A percentile compares a stretch with the other conserved stretches of the same genome.
phyloP scores from a whole-genome alignment of 2,888 invertebrate genomes.

The Aleiodes testaceus region DNA sequence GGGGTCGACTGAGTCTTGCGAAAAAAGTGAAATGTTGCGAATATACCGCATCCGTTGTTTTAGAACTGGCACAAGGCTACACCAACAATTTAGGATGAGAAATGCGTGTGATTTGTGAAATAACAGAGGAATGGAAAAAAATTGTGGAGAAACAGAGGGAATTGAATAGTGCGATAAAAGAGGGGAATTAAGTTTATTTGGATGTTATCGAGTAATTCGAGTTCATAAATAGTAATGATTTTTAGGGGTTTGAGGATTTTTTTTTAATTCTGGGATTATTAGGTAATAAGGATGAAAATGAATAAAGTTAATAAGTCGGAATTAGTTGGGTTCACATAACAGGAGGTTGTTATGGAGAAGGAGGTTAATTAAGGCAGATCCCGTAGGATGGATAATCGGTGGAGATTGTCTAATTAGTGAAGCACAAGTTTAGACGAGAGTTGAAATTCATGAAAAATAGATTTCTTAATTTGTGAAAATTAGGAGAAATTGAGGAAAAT shows the following conservation, averaged over 20 bases:
- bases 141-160: background rate
- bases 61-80: constrained; percentile 38
- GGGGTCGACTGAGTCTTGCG: constrained; percentile 60
- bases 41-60: constrained; percentile 48
- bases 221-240: too few relatives aligned
- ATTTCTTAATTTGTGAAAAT: too few relatives aligned
- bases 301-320: background rate
- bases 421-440: constrained; percentile 34
- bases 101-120: constrained; percentile 29
- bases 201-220: too few relatives aligned
- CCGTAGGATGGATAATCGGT: constrained; percentile 18
- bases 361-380: background rate
- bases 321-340: constrained; percentile 7
- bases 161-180: background rate
- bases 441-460: too few relatives aligned
- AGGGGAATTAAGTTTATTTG: background rate
- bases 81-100: constrained; percentile 34
- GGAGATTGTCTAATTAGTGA: constrained; percentile 40
- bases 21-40: constrained; percentile 68
- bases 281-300: background rate
- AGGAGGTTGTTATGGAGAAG: background rate
- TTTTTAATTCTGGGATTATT: background rate
- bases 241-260: too few relatives aligned
- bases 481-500: too few relatives aligned
- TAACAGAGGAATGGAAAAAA: background rate